These are phyloP conservation scores for Trypoxylon attenuatum DNA, from an alignment of 2,888 invertebrate genomes.

Conservation along the genomic window DNA sequence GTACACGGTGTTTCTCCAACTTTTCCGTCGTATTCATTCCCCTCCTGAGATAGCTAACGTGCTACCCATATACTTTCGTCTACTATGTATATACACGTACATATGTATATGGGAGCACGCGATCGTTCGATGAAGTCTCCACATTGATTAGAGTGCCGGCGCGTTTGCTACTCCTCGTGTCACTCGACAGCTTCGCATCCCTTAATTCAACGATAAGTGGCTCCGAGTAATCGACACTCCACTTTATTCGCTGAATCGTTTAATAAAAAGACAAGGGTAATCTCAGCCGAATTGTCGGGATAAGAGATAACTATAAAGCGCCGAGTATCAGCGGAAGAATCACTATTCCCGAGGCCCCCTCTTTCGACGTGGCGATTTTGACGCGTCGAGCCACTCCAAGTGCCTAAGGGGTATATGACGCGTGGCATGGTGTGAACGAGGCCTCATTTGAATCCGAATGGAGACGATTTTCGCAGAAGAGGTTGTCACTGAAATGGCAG, in stretches of 20 bases:
- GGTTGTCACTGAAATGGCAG: conserved; percentile 67
- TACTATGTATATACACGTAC: background rate
- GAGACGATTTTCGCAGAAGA: conserved; percentile 70
- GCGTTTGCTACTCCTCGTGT: background rate
- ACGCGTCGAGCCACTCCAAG: conserved; percentile 53
- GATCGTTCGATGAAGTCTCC: background rate
- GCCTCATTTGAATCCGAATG: conserved; percentile 74
- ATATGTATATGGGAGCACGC: background rate
- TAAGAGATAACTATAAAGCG: conserved; percentile 40
- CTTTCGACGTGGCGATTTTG: conserved; percentile 40
- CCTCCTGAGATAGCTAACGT: too few relatives aligned
- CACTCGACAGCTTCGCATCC: background rate
- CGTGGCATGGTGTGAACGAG: conserved; percentile 68
- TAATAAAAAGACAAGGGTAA: conserved; percentile 21
- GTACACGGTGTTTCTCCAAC: background rate
- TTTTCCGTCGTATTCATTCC: background rate
- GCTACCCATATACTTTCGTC: too few relatives aligned
- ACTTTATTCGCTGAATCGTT: conserved; percentile 1
- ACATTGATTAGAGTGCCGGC: background rate
- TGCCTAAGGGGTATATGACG: conserved; percentile 65
- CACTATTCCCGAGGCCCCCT: conserved; percentile 27
- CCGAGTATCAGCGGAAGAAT: conserved; percentile 44
- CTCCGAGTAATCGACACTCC: background rate
- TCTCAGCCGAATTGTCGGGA: conserved; percentile 7
- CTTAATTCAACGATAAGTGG: background rate